Evolutionary conservation across 2,797 vertebrate species (phyloP), one percentile per base, ranked within the genome.

Genomic region (Cephalopachus bancanus): DNA sequence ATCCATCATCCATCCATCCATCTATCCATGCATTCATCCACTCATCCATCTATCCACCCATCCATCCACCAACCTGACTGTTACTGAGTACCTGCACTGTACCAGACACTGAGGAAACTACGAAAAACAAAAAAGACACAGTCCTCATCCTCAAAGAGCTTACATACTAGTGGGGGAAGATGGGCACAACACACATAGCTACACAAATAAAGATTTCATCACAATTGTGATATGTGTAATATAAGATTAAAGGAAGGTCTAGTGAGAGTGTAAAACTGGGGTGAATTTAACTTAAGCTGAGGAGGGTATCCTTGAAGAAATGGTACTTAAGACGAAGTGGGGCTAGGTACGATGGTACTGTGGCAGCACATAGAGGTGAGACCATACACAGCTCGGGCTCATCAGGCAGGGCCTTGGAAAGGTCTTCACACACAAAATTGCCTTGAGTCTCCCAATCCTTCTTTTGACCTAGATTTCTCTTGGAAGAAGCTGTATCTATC

Each of bases 271-370:
- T 49, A 59, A 80, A 15, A 28, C 1, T 65, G 33, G 33, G 30
- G 5, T 59, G 22, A 57, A 26, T 88, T 95, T 93, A 69, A 51
- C 20, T 37, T 28, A 75, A 14, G 4, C 33, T 84, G 51, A 92
- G 24, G 28, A 90, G 93, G 8, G 69, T n/a, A n/a, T 79, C 24
- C 14, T 93, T 94, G 74, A 65, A 24, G 30, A 90, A 76, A 51
- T 53, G 44, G 16, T 11, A 20, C 76, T 75, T 75, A 85, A 60
- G 5, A 28, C 20, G 15, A 59, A 60, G n/a, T 69, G 49, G 49
- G 26, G 11, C 37, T 44, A 57, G 37, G 20, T 44, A 83, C 24
- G 12, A 7, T 44, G 37, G 20, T 44, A 83, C 24, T 12, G 10
- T 44, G 14, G 26, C 11, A 44, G 49, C 12, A 19, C 3, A 8